Conservation (phyloP, 2,113 vertebrate genomes). For the Lethenteron camtschaticum region DNA sequence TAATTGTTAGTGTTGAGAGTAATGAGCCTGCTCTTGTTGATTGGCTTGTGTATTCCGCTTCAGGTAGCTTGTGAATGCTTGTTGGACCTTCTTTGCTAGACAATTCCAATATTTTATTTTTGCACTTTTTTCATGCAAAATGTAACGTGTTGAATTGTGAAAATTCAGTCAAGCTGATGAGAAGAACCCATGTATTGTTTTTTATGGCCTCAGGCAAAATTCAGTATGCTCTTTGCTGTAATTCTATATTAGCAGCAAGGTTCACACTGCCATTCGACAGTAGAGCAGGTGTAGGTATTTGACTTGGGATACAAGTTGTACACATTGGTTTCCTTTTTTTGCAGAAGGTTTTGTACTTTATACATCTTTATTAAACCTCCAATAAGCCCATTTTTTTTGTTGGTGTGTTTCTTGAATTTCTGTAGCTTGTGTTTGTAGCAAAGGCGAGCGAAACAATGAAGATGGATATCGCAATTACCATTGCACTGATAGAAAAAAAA, state of each 20-base stretch:
- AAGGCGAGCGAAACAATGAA: not conserved
- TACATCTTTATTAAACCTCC: not conserved
- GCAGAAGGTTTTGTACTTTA: slow-evolving; percentile 3
- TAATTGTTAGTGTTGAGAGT: no score
- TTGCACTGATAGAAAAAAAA: not conserved
- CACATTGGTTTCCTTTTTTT: slow-evolving; percentile 3
- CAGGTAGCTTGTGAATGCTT: no score
- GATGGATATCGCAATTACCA: not conserved
- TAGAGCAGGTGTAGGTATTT: not conserved
- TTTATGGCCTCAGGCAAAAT: slow-evolving; percentile 1
- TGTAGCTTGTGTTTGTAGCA: not conserved
- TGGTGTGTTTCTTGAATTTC: not conserved
- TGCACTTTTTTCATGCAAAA: no score
- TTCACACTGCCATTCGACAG: not conserved
- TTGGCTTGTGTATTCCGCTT: no score
- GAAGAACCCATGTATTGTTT: not conserved
- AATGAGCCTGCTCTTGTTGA: no score
- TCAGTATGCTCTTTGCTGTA: not conserved
- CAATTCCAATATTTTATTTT: no score
- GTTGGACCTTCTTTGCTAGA: no score
- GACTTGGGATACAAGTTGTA: not conserved
- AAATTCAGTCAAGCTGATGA: no score
- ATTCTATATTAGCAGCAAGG: not conserved
- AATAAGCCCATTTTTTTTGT: not conserved
- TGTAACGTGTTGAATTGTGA: no score